phyloP scores from a whole-genome alignment of 2,888 invertebrate genomes.

The Tribolium freemani region DNA sequence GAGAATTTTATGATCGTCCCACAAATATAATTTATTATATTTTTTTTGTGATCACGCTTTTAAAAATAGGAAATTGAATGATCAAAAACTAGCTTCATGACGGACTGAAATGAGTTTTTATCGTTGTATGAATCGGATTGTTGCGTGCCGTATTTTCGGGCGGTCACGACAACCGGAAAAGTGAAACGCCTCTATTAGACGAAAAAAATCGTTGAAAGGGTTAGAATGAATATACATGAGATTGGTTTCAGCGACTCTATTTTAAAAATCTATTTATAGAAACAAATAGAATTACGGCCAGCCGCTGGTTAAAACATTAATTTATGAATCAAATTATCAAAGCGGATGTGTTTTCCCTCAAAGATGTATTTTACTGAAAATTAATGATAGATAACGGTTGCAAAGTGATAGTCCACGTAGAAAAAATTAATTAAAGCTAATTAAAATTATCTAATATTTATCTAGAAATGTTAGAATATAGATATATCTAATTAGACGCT shows the following conservation, averaged over 20 bases:
- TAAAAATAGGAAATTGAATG: slow-evolving; percentile 13
- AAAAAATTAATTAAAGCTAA: slow-evolving; percentile 10
- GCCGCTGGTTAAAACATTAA: background rate
- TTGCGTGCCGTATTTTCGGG: slow-evolving; percentile 10
- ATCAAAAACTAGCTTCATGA: slow-evolving; percentile 12
- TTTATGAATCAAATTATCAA: background rate
- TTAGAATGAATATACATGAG: background rate
- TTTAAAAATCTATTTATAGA: background rate
- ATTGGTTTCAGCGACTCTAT: background rate
- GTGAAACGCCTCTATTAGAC: slow-evolving; percentile 11
- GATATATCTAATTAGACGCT: background rate
- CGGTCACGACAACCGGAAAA: slow-evolving; percentile 10
- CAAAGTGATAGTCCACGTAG: background rate
- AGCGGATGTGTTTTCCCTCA: background rate
- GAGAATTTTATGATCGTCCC: slow-evolving; percentile 14
- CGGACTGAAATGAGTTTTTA: background rate
- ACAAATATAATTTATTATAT: slow-evolving; percentile 5
- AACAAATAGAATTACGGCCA: background rate
- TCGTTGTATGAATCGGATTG: slow-evolving; percentile 4
- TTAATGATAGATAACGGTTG: background rate
- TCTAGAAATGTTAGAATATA: background rate
- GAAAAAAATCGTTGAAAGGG: background rate
- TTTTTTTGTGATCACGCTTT: background rate
- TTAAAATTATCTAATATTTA: slow-evolving; percentile 13
- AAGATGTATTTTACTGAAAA: background rate